Base-by-base conservation (phyloP, 2,797 vertebrate genomes). In the Otolemur crassicaudatus region DNA sequence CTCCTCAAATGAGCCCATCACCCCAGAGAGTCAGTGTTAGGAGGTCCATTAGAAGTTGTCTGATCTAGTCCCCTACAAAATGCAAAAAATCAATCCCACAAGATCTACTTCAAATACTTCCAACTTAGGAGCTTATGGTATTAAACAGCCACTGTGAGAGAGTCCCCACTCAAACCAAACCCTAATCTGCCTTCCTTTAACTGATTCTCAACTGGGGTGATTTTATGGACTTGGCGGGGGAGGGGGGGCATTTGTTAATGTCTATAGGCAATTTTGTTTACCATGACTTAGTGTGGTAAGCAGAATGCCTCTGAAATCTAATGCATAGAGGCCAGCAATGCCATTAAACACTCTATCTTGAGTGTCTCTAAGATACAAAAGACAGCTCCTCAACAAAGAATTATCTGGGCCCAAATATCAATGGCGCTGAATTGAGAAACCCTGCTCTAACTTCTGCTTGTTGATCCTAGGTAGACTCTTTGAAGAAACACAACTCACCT, bases 41-140 rank as follows among this genome's bases (percentile, higher is more conserved):
- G 61, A 89, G 49, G 25, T 31, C 53, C 10, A 17, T 63, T 25
- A 63, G 9, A 89, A 49, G 43, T 6, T 69, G 12, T n/a, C 25
- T 56, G n/a, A 80, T 46, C 20, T 14, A 70, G 27, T 63, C 1
- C 29, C 43, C 20, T 75, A 25, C 5, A n/a, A 20, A 31, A 77
- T 82, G 25, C 40, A 73, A 87, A 63, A 72, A 93, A 65, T 6
- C 58, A 31, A 90, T 65, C 43, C 46, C 72, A 84, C 2, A 46
- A 53, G 9, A 8, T 17, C 65, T 23, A 88, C 88, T 94, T 63
- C 23, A 49, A 95, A 58, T 40, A 37, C 20, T 31, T 61, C 37
- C 58, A 91, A 17, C 80, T 90, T 70, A 76, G 60, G 56, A 91
- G 37, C 19, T 96, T 40, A n/a, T 89, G 34, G 81, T 63, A 67